Conservation (phyloP, 2,113 vertebrate genomes). For the Lates calcarifer region DNA sequence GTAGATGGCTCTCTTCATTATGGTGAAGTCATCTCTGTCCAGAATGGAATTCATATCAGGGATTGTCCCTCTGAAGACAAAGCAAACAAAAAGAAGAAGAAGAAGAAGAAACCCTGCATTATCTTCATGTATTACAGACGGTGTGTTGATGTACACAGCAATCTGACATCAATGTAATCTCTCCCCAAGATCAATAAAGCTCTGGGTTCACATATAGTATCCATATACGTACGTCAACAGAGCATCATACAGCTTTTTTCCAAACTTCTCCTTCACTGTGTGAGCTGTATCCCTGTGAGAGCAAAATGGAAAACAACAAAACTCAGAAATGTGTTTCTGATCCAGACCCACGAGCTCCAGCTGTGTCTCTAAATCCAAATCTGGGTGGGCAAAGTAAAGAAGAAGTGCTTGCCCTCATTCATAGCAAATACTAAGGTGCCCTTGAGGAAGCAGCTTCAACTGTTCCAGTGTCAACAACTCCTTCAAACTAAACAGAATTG, state of each 20-base stretch:
- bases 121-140: background rate
- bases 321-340: background rate
- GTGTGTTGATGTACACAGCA: background rate
- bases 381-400: background rate
- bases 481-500: too few species aligned
- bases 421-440: too few species aligned
- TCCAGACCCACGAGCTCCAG: background rate
- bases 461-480: too few species aligned
- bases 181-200: background rate
- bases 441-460: too few species aligned
- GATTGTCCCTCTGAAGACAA: slow-evolving; percentile 89
- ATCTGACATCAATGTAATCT: background rate
- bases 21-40: slow-evolving; percentile 94
- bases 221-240: slow-evolving; percentile 88
- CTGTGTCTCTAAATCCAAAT: background rate
- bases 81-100: background rate
- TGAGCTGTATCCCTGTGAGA: slow-evolving; percentile 93
- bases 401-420: too few species aligned
- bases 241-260: slow-evolving; percentile 94
- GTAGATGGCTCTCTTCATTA: slow-evolving; percentile 98
- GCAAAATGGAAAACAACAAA: background rate
- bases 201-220: too few species aligned
- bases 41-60: slow-evolving; percentile 95
- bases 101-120: background rate
- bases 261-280: slow-evolving; percentile 96